A percentile compares a stretch with the other conserved stretches of the same genome.
Conservation (phyloP, 2,888 invertebrate genomes). For the Tenthredo notha region DNA sequence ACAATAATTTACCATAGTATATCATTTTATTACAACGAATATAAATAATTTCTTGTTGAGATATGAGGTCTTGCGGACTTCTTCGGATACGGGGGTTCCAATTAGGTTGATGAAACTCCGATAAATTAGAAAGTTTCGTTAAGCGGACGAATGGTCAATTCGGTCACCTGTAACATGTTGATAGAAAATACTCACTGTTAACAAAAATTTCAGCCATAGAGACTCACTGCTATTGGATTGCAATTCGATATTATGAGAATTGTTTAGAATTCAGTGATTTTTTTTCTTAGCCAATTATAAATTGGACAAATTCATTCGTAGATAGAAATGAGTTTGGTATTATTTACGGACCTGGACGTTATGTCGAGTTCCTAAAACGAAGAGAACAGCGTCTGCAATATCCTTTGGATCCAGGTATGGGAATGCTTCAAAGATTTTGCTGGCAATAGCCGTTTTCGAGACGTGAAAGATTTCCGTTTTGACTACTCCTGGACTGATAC, state of each 20-base stretch:
- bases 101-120: background rate
- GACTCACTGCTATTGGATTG: no score
- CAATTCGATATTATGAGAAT: no score
- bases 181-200: no score
- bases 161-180: background rate
- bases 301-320: background rate
- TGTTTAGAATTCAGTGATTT: no score
- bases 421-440: constrained; percentile 70
- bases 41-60: no score
- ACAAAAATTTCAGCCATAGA: no score
- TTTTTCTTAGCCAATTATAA: constrained; percentile 28
- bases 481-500: constrained; percentile 81
- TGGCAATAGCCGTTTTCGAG: constrained; percentile 58
- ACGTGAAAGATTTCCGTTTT: constrained; percentile 74
- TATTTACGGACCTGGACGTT: constrained; percentile 78
- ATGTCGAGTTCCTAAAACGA: constrained; percentile 82
- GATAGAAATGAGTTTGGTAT: background rate
- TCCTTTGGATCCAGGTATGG: constrained; percentile 60
- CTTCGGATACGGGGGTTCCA: no score
- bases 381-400: constrained; percentile 79
- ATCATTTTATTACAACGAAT: no score
- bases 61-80: constrained; percentile 63
- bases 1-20: no score
- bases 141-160: constrained; percentile 11
- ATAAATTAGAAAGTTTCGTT: background rate